A percentile compares a stretch with the other conserved stretches of the same genome.
These are phyloP conservation scores for Hippolais icterina DNA, from an alignment of 2,113 vertebrate species.

Conservation along the genomic window DNA sequence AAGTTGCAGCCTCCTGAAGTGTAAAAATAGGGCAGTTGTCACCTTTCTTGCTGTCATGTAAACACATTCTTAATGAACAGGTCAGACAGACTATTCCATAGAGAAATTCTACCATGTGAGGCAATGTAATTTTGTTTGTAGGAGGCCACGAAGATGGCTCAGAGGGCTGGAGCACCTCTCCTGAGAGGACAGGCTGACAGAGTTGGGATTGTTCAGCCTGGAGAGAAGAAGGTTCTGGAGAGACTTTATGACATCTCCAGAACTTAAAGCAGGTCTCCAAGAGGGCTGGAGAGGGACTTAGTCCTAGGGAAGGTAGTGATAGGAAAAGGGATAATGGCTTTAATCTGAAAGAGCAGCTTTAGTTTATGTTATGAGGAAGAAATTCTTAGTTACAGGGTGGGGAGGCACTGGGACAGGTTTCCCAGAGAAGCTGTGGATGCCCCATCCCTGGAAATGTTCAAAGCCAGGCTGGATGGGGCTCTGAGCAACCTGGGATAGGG, in stretches of 20 bases:
- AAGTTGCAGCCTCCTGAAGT: not conserved
- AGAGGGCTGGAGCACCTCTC: not conserved
- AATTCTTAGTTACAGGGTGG: not conserved
- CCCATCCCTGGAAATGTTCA: not conserved
- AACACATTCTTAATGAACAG: not conserved
- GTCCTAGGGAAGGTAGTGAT: not conserved
- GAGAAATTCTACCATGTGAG: not conserved
- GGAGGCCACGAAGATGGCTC: not conserved
- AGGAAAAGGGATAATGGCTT: not conserved
- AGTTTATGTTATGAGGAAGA: not conserved
- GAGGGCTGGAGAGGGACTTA: not conserved
- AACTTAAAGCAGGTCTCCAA: not conserved
- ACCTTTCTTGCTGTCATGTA: not conserved
- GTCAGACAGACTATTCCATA: not conserved
- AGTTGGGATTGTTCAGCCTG: not conserved
- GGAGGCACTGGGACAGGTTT: rapidly evolving
- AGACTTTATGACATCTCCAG: not conserved
- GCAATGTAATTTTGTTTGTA: not conserved
- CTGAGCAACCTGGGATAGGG: not conserved
- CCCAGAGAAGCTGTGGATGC: not conserved
- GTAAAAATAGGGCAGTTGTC: not conserved
- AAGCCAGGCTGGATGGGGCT: not conserved
- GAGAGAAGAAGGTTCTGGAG: not conserved
- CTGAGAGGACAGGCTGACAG: not conserved
- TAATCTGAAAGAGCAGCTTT: not conserved